Base-by-base conservation (phyloP, 2,113 vertebrate species). In the Zosterops japonicus region DNA sequence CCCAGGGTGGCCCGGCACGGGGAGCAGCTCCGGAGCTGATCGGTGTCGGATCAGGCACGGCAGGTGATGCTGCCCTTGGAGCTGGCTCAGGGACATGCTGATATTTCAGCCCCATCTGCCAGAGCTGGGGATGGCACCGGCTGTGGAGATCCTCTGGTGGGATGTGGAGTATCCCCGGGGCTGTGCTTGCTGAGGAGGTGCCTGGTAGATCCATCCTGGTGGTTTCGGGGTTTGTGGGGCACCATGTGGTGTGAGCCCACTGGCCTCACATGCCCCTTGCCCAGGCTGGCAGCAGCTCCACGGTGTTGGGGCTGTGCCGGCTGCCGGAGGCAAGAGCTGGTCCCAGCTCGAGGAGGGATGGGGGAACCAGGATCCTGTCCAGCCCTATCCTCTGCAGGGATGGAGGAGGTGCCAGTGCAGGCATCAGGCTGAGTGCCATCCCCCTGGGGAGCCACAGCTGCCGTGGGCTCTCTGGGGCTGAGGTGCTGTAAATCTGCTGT, bases 261-360 rank as follows among this genome's bases (percentile, higher is more conserved):
- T 17, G 39, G 18, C 65, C 70, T 74, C 44, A 1, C 1, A 0
- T 19, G 53, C 11, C 47, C 56, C 61, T 11, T 13, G 56, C n/a
- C 44, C 6, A 0, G 53, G 44, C 74, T n/a, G 65, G 85, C 78
- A 72, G 93, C 36, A 4, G 83, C 76, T 86, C 80, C 0, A 8
- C 0, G 2, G 53, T 2, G 0, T 8, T 60, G 94, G 41, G 88
- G 33, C 4, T 0, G 0, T 8, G 61, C 33, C 0, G 1, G 60
- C 33, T 63, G 85, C 64, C 0, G 0, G 64, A 53, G 78, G 87
- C 0, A 0, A 35, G n/a, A 12, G 47, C 67, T 49, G 89, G 71
- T 31, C 29, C 52, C 29, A 31, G 53, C 29, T 31, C 0, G 0
- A 74, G 76, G 39, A 76, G 44, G 33, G 46, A 31, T 0, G 0